Percentiles rank a stretch among this genome's conserved stretches.
phyloP scores from a whole-genome alignment of 2,113 vertebrate species.

The Silurus glanis region DNA sequence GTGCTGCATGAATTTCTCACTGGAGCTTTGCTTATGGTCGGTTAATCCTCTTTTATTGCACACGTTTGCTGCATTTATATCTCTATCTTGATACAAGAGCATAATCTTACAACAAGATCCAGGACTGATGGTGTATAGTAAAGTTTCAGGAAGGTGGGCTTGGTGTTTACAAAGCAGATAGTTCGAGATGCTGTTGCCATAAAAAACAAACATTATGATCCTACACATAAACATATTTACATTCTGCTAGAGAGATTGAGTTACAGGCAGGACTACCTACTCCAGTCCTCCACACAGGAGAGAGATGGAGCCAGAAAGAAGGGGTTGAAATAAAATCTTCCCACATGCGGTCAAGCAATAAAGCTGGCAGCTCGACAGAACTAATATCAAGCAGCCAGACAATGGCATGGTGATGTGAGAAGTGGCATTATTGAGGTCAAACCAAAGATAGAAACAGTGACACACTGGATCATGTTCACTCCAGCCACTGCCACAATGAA shows the following conservation, averaged over 20 bases:
- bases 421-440: slow-evolving; percentile 34
- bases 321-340: slow-evolving; percentile 9
- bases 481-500: slow-evolving; percentile 18
- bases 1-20: neutral
- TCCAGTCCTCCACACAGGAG: neutral
- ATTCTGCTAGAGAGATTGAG: neutral
- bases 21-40: slow-evolving; percentile 1
- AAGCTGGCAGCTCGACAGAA: slow-evolving; percentile 21
- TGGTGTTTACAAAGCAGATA: neutral
- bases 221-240: neutral
- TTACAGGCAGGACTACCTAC: neutral
- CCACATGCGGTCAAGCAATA: neutral
- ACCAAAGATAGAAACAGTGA: slow-evolving; percentile 22
- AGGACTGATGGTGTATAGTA: neutral
- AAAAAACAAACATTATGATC: neutral
- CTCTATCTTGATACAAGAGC: neutral
- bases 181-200: neutral
- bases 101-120: neutral
- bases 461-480: slow-evolving; percentile 30
- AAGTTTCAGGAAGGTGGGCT: too few relatives aligned
- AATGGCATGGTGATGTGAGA: slow-evolving; percentile 13
- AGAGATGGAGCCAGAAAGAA: neutral
- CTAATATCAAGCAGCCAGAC: slow-evolving; percentile 30
- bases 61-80: neutral
- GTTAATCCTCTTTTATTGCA: slow-evolving; percentile 1